These are phyloP conservation scores for Philotrypesis tridentata DNA, from an alignment of 1,140 invertebrate genomes.

Conservation along the genomic window DNA sequence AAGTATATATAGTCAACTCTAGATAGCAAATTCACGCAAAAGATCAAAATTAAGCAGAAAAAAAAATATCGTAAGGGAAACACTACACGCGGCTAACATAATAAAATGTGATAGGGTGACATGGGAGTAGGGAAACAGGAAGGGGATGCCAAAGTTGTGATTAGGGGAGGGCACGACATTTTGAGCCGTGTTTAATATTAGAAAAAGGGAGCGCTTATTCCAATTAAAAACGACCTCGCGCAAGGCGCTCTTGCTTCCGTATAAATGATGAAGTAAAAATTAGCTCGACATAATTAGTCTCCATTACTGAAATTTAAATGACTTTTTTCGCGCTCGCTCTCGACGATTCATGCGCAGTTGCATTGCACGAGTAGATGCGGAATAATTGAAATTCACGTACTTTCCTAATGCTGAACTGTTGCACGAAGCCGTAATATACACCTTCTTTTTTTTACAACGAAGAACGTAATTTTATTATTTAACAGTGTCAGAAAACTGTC, in stretches of 20 bases:
- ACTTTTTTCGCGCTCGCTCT: background rate
- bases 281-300: background rate
- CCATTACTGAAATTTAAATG: background rate
- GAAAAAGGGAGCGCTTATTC: background rate
- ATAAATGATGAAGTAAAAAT: background rate
- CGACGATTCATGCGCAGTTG: background rate
- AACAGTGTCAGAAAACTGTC: constrained; percentile 10
- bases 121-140: background rate
- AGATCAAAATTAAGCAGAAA: background rate
- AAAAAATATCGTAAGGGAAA: background rate
- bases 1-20: no score
- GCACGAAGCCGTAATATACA: no score
- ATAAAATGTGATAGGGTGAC: background rate
- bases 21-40: no score
- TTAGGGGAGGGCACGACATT: background rate
- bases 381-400: no score
- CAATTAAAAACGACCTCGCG: background rate
- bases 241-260: background rate
- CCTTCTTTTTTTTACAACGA: no score
- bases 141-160: background rate
- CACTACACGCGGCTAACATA: background rate
- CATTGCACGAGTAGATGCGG: background rate
- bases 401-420: no score
- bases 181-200: constrained; percentile 26
- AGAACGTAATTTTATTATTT: no score